These are phyloP conservation scores for Diplogasteroides magnus DNA, from an alignment of 1,140 invertebrate genomes.

Conservation along the genomic window DNA sequence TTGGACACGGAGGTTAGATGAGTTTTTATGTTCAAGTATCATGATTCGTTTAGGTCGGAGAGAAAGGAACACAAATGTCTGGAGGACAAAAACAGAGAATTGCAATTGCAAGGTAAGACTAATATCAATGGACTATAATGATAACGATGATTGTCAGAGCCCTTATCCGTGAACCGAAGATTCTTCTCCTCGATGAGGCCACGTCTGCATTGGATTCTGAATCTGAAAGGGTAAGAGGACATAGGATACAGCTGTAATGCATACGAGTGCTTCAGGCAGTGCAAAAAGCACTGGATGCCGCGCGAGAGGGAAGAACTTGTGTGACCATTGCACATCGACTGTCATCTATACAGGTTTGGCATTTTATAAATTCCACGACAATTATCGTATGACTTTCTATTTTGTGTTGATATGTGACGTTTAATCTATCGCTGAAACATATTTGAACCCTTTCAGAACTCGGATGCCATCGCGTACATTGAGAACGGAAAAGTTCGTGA, in stretches of 20 bases:
- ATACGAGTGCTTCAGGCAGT: too few relatives aligned
- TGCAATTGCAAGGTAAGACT: constrained; percentile 59
- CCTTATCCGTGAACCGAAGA: constrained; percentile 56
- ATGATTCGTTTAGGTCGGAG: constrained; percentile 34
- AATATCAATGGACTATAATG: too few relatives aligned
- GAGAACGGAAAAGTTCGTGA: constrained; percentile 55
- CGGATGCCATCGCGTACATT: constrained; percentile 55
- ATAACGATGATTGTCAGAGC: too few relatives aligned
- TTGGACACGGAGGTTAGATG: constrained; percentile 43
- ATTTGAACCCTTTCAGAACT: constrained; percentile 27
- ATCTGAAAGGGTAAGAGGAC: too few relatives aligned
- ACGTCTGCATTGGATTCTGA: constrained; percentile 54
- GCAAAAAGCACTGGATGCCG: constrained; percentile 41
- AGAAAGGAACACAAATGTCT: constrained; percentile 54
- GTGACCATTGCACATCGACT: constrained; percentile 59
- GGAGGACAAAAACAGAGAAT: constrained; percentile 59
- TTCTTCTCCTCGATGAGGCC: constrained; percentile 59
- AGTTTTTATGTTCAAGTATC: neutral
- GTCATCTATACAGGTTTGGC: constrained; percentile 50
- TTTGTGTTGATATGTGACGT: neutral
- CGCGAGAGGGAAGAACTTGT: constrained; percentile 56
- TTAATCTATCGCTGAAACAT: neutral
- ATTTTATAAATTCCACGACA: too few relatives aligned
- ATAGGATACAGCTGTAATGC: too few relatives aligned
- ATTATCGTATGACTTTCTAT: neutral